Conservation (phyloP, 2,113 vertebrate species). For the human region GRCh38 chr4:113068001-113068500, state of each 20-base stretch:
- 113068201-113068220: background rate
- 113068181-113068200: background rate
- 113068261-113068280: background rate
- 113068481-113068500: background rate
- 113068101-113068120: background rate
- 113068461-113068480: background rate
- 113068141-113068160: background rate
- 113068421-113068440: background rate
- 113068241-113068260: background rate
- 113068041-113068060: background rate
- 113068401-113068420: background rate
- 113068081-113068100: background rate
- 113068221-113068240: background rate
- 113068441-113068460: background rate
- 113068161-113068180: background rate
- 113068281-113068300: background rate
- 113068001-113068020: background rate
- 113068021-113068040: background rate
- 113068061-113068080: background rate
- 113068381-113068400: background rate
- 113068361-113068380: background rate
- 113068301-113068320: background rate
- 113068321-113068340: background rate
- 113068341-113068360: background rate
- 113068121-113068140: background rate